Evolutionary conservation across 2,888 invertebrate species (phyloP).

Genomic region (Venusia cambrica): DNA sequence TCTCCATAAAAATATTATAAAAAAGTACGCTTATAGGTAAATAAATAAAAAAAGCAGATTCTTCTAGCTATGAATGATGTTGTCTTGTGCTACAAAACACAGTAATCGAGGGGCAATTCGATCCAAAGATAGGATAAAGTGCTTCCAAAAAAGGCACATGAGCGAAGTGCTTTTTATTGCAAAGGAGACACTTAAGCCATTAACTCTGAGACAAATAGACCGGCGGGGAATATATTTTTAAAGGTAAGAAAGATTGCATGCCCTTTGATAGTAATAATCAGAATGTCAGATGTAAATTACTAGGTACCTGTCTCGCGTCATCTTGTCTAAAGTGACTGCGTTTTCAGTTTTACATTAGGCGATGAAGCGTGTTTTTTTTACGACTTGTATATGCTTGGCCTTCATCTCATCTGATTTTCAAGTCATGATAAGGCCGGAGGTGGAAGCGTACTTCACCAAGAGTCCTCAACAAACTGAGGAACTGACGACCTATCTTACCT

Average conservation of each 20-base stretch:
- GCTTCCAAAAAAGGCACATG: slow-evolving; percentile 13
- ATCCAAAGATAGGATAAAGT: slow-evolving; percentile 14
- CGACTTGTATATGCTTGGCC: no score
- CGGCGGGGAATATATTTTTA: slow-evolving; percentile 10
- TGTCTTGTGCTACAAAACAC: slow-evolving; percentile 6
- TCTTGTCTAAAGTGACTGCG: no score
- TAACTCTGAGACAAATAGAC: slow-evolving; percentile 16
- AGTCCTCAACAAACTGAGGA: no score
- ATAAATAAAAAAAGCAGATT: not conserved
- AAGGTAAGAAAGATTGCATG: slow-evolving; percentile 11
- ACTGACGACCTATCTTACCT: no score
- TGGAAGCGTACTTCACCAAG: no score
- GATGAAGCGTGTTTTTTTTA: no score
- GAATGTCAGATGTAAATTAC: slow-evolving; percentile 12
- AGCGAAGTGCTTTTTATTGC: slow-evolving; percentile 6
- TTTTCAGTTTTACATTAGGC: no score
- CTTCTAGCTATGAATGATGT: slow-evolving; percentile 12
- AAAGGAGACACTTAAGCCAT: slow-evolving; percentile 10
- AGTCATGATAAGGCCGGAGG: no score
- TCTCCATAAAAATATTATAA: no score
- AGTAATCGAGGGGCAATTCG: slow-evolving; percentile 14
- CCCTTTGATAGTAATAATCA: slow-evolving; percentile 12
- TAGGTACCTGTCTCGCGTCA: slow-evolving; percentile 4
- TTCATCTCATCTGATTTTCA: no score
- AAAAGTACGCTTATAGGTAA: no score